A percentile compares a stretch with the other conserved stretches of the same genome.
Conservation (phyloP, 2,888 invertebrate genomes). For the Callosobruchus maculatus region DNA sequence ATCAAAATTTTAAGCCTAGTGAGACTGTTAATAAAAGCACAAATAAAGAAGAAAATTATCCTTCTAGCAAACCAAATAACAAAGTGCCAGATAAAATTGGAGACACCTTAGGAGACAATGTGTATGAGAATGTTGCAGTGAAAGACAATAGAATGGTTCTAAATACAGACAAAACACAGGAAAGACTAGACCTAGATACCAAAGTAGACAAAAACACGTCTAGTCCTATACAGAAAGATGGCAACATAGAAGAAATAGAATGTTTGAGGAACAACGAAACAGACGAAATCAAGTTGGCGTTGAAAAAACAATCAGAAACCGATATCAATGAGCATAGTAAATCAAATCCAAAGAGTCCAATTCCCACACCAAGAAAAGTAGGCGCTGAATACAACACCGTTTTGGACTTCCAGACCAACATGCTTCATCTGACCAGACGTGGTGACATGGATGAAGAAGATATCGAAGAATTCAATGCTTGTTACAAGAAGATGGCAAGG, state of each 20-base stretch:
- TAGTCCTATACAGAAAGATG: not conserved
- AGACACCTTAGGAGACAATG: not conserved
- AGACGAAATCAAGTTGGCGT: not conserved
- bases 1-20: not conserved
- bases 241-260: not conserved
- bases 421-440: not conserved
- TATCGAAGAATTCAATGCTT: constrained; percentile 19
- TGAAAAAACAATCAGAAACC: not conserved
- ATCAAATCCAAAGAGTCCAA: not conserved
- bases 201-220: not conserved
- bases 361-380: not conserved
- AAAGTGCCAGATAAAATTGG: not conserved
- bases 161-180: not conserved
- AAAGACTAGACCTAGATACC: not conserved
- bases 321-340: not conserved
- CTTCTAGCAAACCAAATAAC: too few relatives aligned
- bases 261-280: not conserved
- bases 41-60: not conserved
- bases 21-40: too few relatives aligned
- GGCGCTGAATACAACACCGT: not conserved
- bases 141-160: not conserved
- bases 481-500: constrained; percentile 11
- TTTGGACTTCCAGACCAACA: not conserved
- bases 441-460: constrained; percentile 3
- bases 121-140: not conserved